Percentiles rank a stretch among this genome's conserved stretches.
Conservation (phyloP, 1,140 invertebrate species). For the Drosophila tristis region DNA sequence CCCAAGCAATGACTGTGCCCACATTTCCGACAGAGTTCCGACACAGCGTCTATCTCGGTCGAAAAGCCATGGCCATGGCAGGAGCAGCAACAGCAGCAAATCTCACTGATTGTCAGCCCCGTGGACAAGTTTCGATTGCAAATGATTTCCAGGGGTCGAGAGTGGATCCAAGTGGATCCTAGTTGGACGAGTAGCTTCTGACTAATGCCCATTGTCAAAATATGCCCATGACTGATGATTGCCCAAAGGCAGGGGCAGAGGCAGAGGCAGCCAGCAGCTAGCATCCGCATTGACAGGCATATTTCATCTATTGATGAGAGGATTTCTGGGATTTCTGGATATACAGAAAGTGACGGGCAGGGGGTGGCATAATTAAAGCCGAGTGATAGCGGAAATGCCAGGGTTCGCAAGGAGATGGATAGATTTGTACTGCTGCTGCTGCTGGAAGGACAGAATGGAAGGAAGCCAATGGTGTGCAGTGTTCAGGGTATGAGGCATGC, state of each 20-base stretch:
- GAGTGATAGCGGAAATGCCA: slow-evolving; percentile 70
- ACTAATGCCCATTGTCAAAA: slow-evolving; percentile 78
- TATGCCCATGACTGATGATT: slow-evolving; percentile 76
- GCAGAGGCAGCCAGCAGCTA: not conserved
- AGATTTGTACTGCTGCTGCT: slow-evolving; percentile 17
- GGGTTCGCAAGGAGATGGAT: slow-evolving; percentile 46
- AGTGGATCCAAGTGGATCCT: slow-evolving; percentile 1
- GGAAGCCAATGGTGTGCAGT: slow-evolving; percentile 44
- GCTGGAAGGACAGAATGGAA: slow-evolving; percentile 30
- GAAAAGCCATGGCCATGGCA: slow-evolving; percentile 30
- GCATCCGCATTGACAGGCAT: slow-evolving; percentile 50
- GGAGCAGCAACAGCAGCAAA: slow-evolving; percentile 20
- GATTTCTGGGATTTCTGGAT: slow-evolving; percentile 54
- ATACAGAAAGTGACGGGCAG: slow-evolving; percentile 10
- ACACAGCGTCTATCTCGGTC: slow-evolving; percentile 2
- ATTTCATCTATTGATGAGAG: slow-evolving; percentile 68
- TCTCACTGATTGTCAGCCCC: slow-evolving; percentile 64
- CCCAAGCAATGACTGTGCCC: not conserved
- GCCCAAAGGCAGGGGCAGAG: slow-evolving; percentile 18
- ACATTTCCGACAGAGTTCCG: slow-evolving; percentile 9
- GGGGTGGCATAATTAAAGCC: slow-evolving; percentile 69
- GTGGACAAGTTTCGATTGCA: slow-evolving; percentile 70
- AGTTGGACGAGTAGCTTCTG: slow-evolving; percentile 29
- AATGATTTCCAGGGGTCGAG: slow-evolving; percentile 47
- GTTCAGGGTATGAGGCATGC: slow-evolving; percentile 18